phyloP scores from a whole-genome alignment of 2,797 vertebrate species.

The Prionace glauca region DNA sequence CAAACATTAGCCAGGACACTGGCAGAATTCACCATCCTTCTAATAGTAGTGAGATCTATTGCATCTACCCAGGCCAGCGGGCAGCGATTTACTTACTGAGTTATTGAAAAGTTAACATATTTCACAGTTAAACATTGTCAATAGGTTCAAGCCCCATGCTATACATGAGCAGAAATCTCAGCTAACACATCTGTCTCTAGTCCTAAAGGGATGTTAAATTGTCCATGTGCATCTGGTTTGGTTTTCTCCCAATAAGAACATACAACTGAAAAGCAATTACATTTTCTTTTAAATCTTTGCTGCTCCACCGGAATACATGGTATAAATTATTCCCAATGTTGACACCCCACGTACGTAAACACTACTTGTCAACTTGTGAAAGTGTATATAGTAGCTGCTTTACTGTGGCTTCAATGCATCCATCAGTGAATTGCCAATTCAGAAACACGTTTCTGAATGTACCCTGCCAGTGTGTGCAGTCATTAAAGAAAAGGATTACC shows the following conservation, averaged over 20 bases:
- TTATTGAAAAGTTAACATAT: neutral
- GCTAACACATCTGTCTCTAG: neutral
- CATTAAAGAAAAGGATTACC: neutral
- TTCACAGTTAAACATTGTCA: neutral
- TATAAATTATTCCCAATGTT: neutral
- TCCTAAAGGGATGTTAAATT: neutral
- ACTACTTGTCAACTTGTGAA: neutral
- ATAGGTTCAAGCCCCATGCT: neutral
- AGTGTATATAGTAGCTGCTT: neutral
- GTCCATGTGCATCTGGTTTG: neutral
- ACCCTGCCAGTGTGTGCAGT: neutral
- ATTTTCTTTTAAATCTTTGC: neutral
- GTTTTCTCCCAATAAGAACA: neutral
- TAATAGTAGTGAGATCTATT: neutral
- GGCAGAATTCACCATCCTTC: neutral
- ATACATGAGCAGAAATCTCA: neutral
- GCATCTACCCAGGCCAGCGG: neutral
- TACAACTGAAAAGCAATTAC: neutral
- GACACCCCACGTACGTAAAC: neutral
- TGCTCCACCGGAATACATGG: neutral
- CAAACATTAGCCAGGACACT: neutral
- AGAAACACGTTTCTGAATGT: neutral
- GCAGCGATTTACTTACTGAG: neutral
- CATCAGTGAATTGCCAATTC: no score
- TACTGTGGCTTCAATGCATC: neutral